These are phyloP conservation scores for Mythimna ferrago DNA, from an alignment of 2,888 invertebrate species.

Conservation along the genomic window DNA sequence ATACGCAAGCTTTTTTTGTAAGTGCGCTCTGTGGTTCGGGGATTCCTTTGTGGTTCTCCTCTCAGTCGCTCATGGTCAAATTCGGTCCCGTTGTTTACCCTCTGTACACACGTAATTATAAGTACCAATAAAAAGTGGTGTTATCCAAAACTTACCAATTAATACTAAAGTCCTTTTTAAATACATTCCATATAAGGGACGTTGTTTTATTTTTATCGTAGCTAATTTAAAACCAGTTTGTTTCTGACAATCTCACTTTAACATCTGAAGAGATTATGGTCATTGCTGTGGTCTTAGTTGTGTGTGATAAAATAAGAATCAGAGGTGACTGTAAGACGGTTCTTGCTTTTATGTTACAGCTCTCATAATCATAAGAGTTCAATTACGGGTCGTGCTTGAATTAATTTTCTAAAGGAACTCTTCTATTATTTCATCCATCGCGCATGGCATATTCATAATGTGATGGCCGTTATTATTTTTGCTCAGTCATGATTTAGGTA, in stretches of 20 bases:
- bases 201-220: slow-evolving; percentile 52
- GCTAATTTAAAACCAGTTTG: slow-evolving; percentile 55
- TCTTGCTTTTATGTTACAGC: slow-evolving; percentile 4
- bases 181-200: slow-evolving; percentile 40
- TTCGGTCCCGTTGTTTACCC: slow-evolving; percentile 71
- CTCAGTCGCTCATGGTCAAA: slow-evolving; percentile 66
- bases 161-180: slow-evolving; percentile 58
- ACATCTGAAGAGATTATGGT: slow-evolving; percentile 44
- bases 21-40: slow-evolving; percentile 79
- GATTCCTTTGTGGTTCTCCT: slow-evolving; percentile 83
- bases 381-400: slow-evolving; percentile 23
- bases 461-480: slow-evolving; percentile 63
- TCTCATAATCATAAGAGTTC: not conserved
- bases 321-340: slow-evolving; percentile 6
- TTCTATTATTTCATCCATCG: slow-evolving; percentile 60
- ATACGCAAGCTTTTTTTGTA: slow-evolving; percentile 78
- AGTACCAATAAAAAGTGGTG: slow-evolving; percentile 52
- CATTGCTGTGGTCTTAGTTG: slow-evolving; percentile 27
- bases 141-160: slow-evolving; percentile 56
- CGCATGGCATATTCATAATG: slow-evolving; percentile 52
- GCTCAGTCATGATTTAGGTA: slow-evolving; percentile 71
- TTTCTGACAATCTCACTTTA: slow-evolving; percentile 47
- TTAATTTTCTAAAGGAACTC: slow-evolving; percentile 51
- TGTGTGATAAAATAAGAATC: slow-evolving; percentile 13
- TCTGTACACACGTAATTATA: slow-evolving; percentile 66